phyloP scores from a whole-genome alignment of 2,113 vertebrate species.

The Atlantisia rogersi region DNA sequence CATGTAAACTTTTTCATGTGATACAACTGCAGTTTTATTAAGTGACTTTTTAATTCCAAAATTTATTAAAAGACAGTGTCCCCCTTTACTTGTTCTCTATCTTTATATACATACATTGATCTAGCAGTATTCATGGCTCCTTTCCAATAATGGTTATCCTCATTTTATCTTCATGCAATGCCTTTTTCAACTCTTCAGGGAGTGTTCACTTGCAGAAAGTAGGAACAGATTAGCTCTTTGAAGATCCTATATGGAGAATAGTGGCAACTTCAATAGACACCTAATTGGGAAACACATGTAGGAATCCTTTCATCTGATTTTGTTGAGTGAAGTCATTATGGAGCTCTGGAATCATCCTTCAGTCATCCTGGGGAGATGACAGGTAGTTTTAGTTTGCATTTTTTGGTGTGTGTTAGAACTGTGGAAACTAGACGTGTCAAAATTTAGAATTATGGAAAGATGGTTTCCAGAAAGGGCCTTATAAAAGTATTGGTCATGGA shows the following conservation, averaged over 20 bases:
- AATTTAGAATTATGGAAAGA: neutral
- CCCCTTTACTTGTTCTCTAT: slow-evolving; percentile 66
- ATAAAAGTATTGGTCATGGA: neutral
- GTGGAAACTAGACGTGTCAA: neutral
- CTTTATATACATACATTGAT: slow-evolving; percentile 15
- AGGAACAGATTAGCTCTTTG: neutral
- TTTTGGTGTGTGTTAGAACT: neutral
- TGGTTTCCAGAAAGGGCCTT: neutral
- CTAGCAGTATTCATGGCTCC: neutral
- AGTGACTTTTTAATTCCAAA: slow-evolving; percentile 78
- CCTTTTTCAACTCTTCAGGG: slow-evolving; percentile 19
- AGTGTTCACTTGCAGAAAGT: neutral
- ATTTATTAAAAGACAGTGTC: slow-evolving; percentile 77
- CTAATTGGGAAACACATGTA: neutral
- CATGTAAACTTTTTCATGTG: slow-evolving; percentile 78
- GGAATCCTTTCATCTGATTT: neutral
- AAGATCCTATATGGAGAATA: neutral
- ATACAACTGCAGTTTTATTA: slow-evolving; percentile 73
- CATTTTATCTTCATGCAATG: neutral
- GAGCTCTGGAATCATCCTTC: neutral
- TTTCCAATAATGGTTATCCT: neutral
- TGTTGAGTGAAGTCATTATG: neutral
- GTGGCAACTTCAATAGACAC: neutral
- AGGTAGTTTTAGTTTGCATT: neutral
- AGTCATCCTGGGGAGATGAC: neutral